Base-by-base conservation (phyloP, 2,113 vertebrate genomes). In the Mustelus asterias region DNA sequence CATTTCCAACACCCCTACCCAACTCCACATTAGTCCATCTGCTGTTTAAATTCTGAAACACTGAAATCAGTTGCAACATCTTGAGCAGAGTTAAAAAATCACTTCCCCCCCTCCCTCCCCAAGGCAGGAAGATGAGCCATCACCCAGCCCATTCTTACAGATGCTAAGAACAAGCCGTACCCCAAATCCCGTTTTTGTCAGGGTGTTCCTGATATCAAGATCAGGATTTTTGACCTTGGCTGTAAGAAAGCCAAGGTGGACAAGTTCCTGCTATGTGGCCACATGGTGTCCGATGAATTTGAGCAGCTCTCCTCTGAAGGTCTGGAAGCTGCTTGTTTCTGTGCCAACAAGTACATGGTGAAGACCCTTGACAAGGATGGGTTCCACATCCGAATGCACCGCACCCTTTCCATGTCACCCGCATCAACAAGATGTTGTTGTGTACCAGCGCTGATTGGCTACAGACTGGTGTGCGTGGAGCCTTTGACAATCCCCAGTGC, bases 341-440 rank as follows among this genome's bases (percentile, higher is more conserved):
- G 98, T 93, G 98, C 98, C 85, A 99, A 99, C 97, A 98, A 99
- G 97, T 99, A 99, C 97, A 99, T 99, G 99, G 98, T 99, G 97
- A 99, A 99, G 97, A 99, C 98, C 83, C 99, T 98, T 70, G 98
- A 99, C 90, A 99, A 99, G 96, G 98, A 99, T 80, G 98, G 99
- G 4, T 99, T 99, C 97, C 99, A 99, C 97, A 99, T 99, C 97
- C 97, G 98, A 0, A 98, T 99, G 96, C 97, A 98, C 2, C 98
- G 96, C 98, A 99, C 95, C 99, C 98, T 94, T 99, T 99, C 98
- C 98, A 99, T 0, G 98, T 99, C 96, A 99, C 99, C 97, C 98
- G 98, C 69, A 99, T 99, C 98, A 99, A 99, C 98, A 99, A 99
- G 97, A 99, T 99, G 99, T 98, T 99, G 44, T 99, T 98, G 92